A percentile compares a stretch with the other conserved stretches of the same genome.
Conservation (phyloP, 1,140 invertebrate species). For the Hycleus cichorii region DNA sequence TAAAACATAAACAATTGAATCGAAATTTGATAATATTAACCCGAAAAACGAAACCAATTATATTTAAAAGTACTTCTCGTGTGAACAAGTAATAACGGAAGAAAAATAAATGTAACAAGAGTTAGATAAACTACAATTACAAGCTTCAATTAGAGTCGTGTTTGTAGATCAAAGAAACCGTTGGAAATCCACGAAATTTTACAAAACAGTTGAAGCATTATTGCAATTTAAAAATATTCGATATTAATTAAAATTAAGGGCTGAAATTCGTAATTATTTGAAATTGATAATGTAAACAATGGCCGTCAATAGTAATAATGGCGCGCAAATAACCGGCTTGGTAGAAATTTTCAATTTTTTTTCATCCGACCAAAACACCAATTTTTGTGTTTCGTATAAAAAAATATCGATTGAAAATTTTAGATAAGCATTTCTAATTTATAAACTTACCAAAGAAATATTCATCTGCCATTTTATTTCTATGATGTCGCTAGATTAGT, state of each 20-base stretch:
- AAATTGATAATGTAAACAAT: constrained; percentile 11
- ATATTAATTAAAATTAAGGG: too few relatives aligned
- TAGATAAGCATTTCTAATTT: constrained; percentile 2
- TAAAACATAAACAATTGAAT: not conserved
- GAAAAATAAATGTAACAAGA: too few relatives aligned
- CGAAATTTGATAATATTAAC: not conserved
- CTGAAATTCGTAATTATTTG: too few relatives aligned
- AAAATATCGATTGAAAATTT: constrained; percentile 13
- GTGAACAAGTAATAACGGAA: too few relatives aligned
- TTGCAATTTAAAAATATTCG: too few relatives aligned
- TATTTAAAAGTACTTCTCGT: too few relatives aligned
- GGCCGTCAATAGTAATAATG: constrained; percentile 29
- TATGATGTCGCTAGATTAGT: constrained; percentile 34
- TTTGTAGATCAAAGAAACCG: too few relatives aligned
- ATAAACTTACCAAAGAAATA: constrained; percentile 40
- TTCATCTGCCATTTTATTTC: constrained; percentile 38
- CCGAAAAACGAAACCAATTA: too few relatives aligned
- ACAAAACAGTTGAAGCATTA: too few relatives aligned
- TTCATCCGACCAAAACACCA: not conserved
- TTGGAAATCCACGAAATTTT: too few relatives aligned
- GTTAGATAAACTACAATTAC: too few relatives aligned
- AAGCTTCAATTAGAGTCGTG: too few relatives aligned
- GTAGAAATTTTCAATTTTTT: constrained; percentile 11
- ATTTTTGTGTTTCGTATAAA: constrained; percentile 1
- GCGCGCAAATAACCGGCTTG: constrained; percentile 40